These are phyloP conservation scores for Calypte anna DNA, from an alignment of 2,113 vertebrate genomes.

Conservation along the genomic window DNA sequence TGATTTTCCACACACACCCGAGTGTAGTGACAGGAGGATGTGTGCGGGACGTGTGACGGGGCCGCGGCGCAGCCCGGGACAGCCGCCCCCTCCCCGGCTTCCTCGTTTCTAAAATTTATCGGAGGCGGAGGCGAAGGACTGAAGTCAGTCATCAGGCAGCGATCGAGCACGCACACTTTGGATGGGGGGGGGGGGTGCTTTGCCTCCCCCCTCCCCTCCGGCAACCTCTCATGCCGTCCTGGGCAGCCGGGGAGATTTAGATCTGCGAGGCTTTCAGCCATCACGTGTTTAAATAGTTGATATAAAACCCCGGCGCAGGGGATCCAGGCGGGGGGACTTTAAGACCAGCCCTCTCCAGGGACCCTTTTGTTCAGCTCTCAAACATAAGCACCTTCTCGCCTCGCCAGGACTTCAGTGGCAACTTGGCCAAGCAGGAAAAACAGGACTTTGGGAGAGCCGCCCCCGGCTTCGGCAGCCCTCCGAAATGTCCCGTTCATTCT, in stretches of 20 bases:
- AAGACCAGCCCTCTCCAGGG: conserved; percentile 95
- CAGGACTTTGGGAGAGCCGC: background rate
- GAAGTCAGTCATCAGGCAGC: background rate
- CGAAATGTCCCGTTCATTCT: conserved; percentile 96
- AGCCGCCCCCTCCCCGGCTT: conserved; percentile 11
- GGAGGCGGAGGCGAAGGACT: background rate
- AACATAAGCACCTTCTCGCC: conserved; percentile 92
- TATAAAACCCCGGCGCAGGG: conserved; percentile 87
- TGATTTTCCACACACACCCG: background rate
- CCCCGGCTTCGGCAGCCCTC: background rate
- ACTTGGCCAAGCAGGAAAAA: conserved; percentile 8
- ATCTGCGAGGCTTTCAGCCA: conserved; percentile 79
- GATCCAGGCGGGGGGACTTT: conserved; percentile 90
- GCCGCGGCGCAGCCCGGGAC: background rate
- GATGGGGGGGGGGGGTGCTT: background rate
- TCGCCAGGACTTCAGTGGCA: conserved; percentile 84
- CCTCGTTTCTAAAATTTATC: conserved; percentile 16
- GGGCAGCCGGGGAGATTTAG: conserved; percentile 77
- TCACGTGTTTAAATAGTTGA: conserved; percentile 91
- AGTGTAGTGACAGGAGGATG: background rate
- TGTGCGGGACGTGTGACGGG: background rate
- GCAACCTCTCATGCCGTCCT: conserved; percentile 71
- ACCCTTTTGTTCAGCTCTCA: conserved; percentile 94
- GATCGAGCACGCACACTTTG: background rate
- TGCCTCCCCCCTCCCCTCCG: conserved; percentile 26